Base-by-base conservation (phyloP, 2,113 vertebrate species). In the Rhinichthys klamathensis region DNA sequence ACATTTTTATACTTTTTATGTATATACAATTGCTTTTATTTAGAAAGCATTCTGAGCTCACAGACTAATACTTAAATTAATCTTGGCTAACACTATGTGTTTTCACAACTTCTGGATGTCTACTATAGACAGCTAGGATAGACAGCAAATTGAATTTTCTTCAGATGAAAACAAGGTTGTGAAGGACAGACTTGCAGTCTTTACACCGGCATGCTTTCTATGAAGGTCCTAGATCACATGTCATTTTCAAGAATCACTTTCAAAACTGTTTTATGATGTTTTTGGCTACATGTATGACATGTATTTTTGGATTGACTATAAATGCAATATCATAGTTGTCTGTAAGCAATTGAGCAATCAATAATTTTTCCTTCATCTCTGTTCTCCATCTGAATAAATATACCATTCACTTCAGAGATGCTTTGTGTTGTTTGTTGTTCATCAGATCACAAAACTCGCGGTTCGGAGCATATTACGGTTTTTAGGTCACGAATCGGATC, bases 41-140 rank as follows among this genome's bases (percentile, higher is more conserved):
- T 11, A 49, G 25, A 70, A 82, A 70, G 38, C 78, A 46, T 46
- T 16, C 32, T 21, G 25, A 69, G 35, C 21, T 82, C 6, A 54
- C 27, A 35, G 9, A 54, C 61, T 82, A 65, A 46, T 67, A 67
- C 41, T 69, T 65, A n/a, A 80, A 65, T 30, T 0, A 79, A 27
- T 61, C 12, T 25, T 58, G 30, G n/a, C 35, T 41, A 41, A 79
- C 79, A 81, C 60, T 80, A 2, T 80, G 79, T 49, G 79, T 81
- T 81, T 65, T 67, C 38, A 46, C 15, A 18, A 8, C 41, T 49
- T 80, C 13, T 27, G 10, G 12, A 74, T 2, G 9, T 70, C 8
- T 38, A 6, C 27, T 67, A 41, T 41, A 70, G 32, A 1, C 18
- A 46, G 23, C 12, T 74, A 25, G 41, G n/a, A 41, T 49, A 46